phyloP scores from a whole-genome alignment of 1,140 invertebrate species.

The Pristionchus pacificus region DNA sequence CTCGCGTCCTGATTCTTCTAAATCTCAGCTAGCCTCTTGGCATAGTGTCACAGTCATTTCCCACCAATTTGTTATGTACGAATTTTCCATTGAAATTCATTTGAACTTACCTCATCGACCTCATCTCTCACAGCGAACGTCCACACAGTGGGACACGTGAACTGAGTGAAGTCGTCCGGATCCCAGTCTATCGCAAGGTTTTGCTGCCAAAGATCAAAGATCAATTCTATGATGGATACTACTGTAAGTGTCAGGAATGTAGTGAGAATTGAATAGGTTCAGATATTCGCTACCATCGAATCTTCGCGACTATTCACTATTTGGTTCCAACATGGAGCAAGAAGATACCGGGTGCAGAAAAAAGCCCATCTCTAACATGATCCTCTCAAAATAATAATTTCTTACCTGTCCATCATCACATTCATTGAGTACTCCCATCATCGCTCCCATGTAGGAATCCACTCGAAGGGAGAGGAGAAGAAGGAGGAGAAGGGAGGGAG shows the following conservation, averaged over 20 bases:
- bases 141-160: conserved; percentile 67
- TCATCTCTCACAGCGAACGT: conserved; percentile 40
- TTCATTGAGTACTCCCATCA: conserved; percentile 64
- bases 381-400: no score
- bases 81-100: conserved; percentile 5
- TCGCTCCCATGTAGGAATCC: conserved; percentile 60
- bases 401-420: conserved; percentile 73
- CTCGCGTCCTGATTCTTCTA: neutral
- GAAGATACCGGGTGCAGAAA: conserved; percentile 51
- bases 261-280: no score
- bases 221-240: no score
- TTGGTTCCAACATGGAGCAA: conserved; percentile 69
- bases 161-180: conserved; percentile 63
- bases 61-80: neutral
- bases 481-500: neutral
- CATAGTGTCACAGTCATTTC: no score
- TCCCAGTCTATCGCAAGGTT: conserved; percentile 72
- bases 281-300: no score
- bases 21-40: no score
- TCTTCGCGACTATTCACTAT: no score
- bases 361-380: conserved; percentile 1
- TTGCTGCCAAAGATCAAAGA: no score
- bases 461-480: neutral
- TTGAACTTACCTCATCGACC: conserved; percentile 15
- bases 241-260: no score